phyloP scores from a whole-genome alignment of 2,888 invertebrate species.

The Tubulanus polymorphus region DNA sequence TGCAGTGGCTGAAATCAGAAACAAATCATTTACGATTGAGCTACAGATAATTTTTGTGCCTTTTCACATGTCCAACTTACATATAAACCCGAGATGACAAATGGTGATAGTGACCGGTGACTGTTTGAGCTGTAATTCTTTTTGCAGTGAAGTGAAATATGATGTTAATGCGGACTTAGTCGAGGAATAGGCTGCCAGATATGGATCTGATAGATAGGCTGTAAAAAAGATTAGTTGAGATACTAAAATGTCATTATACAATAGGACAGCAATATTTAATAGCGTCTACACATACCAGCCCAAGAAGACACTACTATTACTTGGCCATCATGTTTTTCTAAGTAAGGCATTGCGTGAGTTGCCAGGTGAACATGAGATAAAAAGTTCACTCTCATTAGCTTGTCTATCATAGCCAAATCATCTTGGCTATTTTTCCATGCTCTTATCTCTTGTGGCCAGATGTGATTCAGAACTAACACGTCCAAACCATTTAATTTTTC shows the following conservation, averaged over 20 bases:
- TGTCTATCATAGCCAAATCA: conserved; percentile 32
- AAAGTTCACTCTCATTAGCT: conserved; percentile 42
- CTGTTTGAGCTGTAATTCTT: conserved; percentile 30
- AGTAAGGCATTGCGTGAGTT: conserved; percentile 36
- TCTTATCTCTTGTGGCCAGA: conserved; percentile 30
- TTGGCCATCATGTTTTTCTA: conserved; percentile 34
- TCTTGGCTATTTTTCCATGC: conserved; percentile 33
- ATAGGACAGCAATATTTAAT: too few relatives aligned
- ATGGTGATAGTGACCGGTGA: conserved; percentile 41
- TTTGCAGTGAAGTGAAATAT: conserved; percentile 41
- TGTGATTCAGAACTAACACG: conserved; percentile 46
- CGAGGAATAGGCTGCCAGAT: conserved; percentile 35
- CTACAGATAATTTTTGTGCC: too few relatives aligned
- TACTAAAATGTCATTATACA: too few relatives aligned
- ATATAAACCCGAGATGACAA: conserved; percentile 41
- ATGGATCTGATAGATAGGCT: too few relatives aligned
- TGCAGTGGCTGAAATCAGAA: neutral
- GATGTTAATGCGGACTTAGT: conserved; percentile 48
- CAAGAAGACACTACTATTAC: conserved; percentile 44
- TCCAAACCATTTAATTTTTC: conserved; percentile 39
- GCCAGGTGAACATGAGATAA: conserved; percentile 44
- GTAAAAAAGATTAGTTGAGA: too few relatives aligned
- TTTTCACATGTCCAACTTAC: conserved; percentile 23
- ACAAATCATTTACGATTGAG: neutral
- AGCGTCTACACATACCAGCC: conserved; percentile 36